These are phyloP conservation scores for Rynchops niger DNA, from an alignment of 2,113 vertebrate species.

Conservation along the genomic window DNA sequence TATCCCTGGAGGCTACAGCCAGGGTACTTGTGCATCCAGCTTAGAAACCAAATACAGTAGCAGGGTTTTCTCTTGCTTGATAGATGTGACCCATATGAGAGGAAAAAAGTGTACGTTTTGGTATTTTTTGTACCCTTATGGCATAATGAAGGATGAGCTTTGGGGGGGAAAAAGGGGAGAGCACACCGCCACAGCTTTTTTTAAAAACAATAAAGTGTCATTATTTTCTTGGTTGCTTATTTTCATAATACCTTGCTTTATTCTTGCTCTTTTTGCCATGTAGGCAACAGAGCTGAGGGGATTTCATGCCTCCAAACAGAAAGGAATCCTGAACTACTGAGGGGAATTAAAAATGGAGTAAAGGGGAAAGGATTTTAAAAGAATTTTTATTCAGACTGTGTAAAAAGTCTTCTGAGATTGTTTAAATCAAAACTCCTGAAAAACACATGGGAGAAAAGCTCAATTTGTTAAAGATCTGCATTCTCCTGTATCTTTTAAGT, in stretches of 20 bases:
- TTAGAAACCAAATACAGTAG: conserved; percentile 5
- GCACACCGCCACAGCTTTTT: too few species aligned
- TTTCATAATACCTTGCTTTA: background rate
- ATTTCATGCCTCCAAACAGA: conserved; percentile 33
- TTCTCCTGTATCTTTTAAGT: background rate
- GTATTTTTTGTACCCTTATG: background rate
- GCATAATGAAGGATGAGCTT: background rate
- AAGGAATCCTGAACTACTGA: background rate
- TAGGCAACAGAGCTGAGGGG: background rate
- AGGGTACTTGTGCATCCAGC: background rate
- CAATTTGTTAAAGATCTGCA: background rate
- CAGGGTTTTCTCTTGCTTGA: background rate
- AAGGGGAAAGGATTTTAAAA: background rate
- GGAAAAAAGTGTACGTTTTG: background rate
- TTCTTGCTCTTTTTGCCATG: conserved; percentile 2
- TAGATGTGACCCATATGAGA: background rate
- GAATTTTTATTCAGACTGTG: background rate
- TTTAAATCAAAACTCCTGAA: background rate
- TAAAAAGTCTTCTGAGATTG: conserved; percentile 3
- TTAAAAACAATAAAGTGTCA: background rate
- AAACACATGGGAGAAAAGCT: background rate
- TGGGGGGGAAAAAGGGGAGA: too few species aligned
- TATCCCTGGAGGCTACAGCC: conserved; percentile 10
- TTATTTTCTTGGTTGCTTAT: background rate
- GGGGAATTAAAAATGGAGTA: background rate